Conservation (phyloP, 1,140 invertebrate genomes). For the Meloidogyne exigua region DNA sequence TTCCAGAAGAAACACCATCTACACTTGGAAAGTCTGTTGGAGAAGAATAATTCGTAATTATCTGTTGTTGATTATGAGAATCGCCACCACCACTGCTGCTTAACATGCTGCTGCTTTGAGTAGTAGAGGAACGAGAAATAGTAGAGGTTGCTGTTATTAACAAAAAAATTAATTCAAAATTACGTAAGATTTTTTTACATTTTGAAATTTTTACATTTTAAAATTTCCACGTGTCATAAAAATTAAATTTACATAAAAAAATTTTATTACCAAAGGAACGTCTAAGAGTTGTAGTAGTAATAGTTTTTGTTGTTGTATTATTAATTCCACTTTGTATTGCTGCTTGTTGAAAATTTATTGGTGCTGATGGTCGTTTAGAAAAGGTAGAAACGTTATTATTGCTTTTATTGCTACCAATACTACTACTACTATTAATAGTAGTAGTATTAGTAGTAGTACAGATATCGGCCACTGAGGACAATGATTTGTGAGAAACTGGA, state of each 20-base stretch:
- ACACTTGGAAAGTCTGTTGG: slow-evolving; percentile 40
- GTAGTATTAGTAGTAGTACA: neutral
- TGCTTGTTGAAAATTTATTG: neutral
- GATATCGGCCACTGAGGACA: neutral
- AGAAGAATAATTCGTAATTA: slow-evolving; percentile 1
- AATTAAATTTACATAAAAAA: neutral
- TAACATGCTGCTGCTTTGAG: slow-evolving; percentile 9
- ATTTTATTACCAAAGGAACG: neutral
- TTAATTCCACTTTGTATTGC: neutral
- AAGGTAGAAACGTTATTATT: neutral
- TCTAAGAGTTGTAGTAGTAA: neutral
- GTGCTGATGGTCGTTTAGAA: neutral
- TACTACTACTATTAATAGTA: no score
- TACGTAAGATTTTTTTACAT: neutral
- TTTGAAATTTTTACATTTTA: neutral
- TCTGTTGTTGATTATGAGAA: neutral
- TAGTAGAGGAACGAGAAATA: slow-evolving; percentile 13
- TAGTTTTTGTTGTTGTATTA: neutral
- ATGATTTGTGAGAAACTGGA: neutral
- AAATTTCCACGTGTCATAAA: neutral
- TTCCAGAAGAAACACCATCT: slow-evolving; percentile 70
- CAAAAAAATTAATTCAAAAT: neutral
- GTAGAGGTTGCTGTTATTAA: neutral
- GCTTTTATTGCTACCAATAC: neutral
- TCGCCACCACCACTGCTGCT: neutral